Evolutionary conservation across 2,797 vertebrate species (phyloP), one percentile per base, ranked within the genome.

Genomic region (Sebastolobus altivelis): DNA sequence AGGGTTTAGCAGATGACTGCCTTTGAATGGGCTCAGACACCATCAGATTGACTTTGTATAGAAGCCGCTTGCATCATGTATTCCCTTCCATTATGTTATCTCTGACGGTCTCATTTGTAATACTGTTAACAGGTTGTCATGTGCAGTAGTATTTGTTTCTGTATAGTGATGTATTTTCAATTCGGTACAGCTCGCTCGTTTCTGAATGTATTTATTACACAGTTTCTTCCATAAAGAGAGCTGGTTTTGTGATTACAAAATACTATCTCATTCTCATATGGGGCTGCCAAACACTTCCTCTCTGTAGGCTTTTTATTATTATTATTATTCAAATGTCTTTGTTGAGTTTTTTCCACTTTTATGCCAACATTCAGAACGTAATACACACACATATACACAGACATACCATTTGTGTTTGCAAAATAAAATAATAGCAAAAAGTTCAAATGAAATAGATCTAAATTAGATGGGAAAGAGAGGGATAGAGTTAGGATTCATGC

Each of bases 91-190:
- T 84, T 86, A 81, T 73, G 73, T 84, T 82, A 82, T 85, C 72
- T 81, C 67, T 59, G 56, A 79, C 75, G 27, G 77, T 66, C 67
- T 88, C 72, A 88, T 88, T 92, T 89, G 70, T 82, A 83, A 77
- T 81, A 79, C 65, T 71, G 49, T 63, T 80, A 88, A 80, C 75
- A 31, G 72, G 63, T 27, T 80, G 70, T 83, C 77, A 69, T 60
- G 46, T n/a, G 38, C 62, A 27, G 40, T 43, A 37, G 22, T 80
- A 67, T 83, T 75, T 76, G 61, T 81, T 80, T 82, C 65, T 59
- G 52, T 46, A 3, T 22, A 14, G 67, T 62, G 38, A 81, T 63
- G 18, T 14, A 73, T 87, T 89, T 86, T 77, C 65, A 76, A 66
- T 85, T 81, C 70, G 56, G 46, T 12, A 43, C 18, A 35, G 66